These are phyloP conservation scores for Pipistrellus pipistrellus DNA, from an alignment of 2,797 vertebrate genomes.

Conservation along the genomic window DNA sequence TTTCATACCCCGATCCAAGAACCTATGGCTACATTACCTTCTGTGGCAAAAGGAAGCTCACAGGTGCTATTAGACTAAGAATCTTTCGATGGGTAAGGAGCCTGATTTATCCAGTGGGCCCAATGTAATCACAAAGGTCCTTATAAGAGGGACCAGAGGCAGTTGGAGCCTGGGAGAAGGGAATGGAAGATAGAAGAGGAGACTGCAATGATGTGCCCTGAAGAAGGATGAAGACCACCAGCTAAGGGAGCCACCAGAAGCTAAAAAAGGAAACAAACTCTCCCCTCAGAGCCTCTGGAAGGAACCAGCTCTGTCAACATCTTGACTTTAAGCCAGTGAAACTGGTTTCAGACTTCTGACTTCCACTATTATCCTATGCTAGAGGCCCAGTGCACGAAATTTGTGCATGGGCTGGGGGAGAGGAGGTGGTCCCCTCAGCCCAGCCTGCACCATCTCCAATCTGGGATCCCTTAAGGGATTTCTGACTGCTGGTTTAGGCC, in stretches of 20 bases:
- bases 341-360: neutral
- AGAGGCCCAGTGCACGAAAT: too few relatives aligned
- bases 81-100: neutral
- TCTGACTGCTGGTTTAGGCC: too few relatives aligned
- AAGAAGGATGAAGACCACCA: neutral
- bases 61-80: neutral
- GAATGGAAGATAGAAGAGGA: neutral
- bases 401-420: too few relatives aligned
- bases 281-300: neutral
- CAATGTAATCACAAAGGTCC: neutral
- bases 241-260: neutral
- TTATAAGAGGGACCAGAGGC: neutral
- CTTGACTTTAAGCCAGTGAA: neutral
- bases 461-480: too few relatives aligned
- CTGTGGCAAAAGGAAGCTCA: neutral
- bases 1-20: neutral
- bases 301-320: neutral
- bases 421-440: too few relatives aligned
- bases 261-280: neutral
- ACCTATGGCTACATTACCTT: neutral
- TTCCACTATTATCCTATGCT: neutral
- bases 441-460: too few relatives aligned
- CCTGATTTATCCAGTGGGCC: neutral
- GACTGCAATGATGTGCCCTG: neutral
- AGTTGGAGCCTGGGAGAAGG: neutral